Percentiles rank a stretch among this genome's conserved stretches.
Evolutionary conservation across 2,113 vertebrate genomes (phyloP).

Genomic region (Neotoma lepida): DNA sequence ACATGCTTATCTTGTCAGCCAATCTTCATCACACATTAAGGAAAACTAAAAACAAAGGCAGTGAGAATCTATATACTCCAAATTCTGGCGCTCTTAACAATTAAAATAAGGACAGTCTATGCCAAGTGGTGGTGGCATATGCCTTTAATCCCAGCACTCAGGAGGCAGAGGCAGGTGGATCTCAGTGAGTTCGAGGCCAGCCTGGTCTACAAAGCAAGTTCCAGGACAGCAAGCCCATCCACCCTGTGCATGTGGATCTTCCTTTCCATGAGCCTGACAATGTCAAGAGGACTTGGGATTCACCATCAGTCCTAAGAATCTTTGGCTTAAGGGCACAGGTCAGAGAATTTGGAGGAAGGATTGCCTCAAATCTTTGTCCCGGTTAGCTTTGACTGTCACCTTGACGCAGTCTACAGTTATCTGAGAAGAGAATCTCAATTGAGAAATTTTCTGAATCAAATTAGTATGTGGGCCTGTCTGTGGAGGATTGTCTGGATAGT

Average conservation of each 20-base stretch:
- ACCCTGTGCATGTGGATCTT: neutral
- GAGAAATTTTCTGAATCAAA: neutral
- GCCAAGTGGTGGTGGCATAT: too few relatives aligned
- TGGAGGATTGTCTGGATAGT: neutral
- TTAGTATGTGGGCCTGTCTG: neutral
- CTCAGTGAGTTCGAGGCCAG: too few relatives aligned
- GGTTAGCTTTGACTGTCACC: neutral
- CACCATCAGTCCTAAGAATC: neutral
- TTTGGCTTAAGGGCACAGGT: neutral
- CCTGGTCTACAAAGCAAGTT: too few relatives aligned
- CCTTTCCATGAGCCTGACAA: neutral
- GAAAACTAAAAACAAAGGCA: neutral
- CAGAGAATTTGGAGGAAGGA: neutral
- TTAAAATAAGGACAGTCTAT: neutral
- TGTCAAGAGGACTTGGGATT: neutral
- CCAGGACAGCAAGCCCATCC: neutral
- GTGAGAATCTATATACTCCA: neutral
- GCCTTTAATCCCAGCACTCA: too few relatives aligned
- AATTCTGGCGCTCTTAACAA: neutral
- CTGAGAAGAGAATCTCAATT: neutral
- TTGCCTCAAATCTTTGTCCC: neutral
- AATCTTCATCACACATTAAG: neutral
- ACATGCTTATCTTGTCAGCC: neutral
- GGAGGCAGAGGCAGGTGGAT: too few relatives aligned
- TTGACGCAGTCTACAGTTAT: neutral